Evolutionary conservation across 2,888 invertebrate genomes (phyloP).

Genomic region (Zygothrica quintamaculata): DNA sequence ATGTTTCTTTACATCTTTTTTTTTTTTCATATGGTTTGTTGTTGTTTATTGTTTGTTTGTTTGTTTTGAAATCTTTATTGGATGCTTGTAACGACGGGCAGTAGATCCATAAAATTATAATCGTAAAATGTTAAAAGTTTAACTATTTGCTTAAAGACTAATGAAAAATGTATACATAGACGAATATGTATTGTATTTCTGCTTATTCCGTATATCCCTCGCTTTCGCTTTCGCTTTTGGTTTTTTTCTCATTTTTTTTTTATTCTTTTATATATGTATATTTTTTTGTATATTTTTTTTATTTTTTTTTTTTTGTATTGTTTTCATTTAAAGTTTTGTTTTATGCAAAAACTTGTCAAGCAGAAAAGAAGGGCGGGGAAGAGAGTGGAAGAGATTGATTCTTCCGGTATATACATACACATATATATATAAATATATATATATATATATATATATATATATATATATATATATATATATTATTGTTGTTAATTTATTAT

Average conservation of each 20-base stretch:
- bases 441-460: too few relatives aligned
- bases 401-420: too few relatives aligned
- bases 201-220: conserved; percentile 43
- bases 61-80: conserved; percentile 82
- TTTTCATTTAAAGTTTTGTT: conserved; percentile 10
- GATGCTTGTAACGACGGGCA: conserved; percentile 83
- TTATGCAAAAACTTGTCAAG: conserved; percentile 61
- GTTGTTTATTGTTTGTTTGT: conserved; percentile 44
- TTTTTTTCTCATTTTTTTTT: conserved; percentile 4
- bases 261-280: too few relatives aligned
- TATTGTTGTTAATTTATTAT: conserved; percentile 1
- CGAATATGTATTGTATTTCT: conserved; percentile 80
- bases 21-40: too few relatives aligned
- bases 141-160: conserved; percentile 83
- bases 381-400: conserved; percentile 19
- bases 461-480: too few relatives aligned
- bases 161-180: conserved; percentile 84
- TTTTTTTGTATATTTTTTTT: conserved; percentile 12
- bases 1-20: conserved; percentile 42
- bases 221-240: conserved; percentile 35
- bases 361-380: conserved; percentile 31
- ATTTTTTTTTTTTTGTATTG: conserved; percentile 27
- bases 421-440: too few relatives aligned
- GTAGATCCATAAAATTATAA: conserved; percentile 84
- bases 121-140: conserved; percentile 84